Percentiles rank a stretch among this genome's conserved stretches.
phyloP scores from a whole-genome alignment of 2,113 vertebrate genomes.

The Protobothrops mucrosquamatus region DNA sequence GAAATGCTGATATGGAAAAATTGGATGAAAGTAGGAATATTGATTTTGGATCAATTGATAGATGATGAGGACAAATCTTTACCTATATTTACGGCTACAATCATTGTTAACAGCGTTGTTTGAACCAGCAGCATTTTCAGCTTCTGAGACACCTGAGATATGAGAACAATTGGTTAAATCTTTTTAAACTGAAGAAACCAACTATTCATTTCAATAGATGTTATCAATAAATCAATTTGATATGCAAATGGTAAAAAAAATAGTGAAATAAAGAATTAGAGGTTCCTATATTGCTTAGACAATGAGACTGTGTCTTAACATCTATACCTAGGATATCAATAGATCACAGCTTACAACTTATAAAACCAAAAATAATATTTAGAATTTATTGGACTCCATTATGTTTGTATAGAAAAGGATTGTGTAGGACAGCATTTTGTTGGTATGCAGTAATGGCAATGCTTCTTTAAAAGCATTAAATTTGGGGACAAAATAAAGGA shows the following conservation, averaged over 20 bases:
- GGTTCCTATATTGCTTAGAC: not conserved
- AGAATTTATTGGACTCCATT: not conserved
- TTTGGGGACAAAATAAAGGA: not conserved
- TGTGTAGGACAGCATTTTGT: not conserved
- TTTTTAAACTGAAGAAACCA: not conserved
- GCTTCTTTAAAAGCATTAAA: not conserved
- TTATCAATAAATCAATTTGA: not conserved
- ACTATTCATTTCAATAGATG: not conserved
- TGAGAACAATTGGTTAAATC: not conserved
- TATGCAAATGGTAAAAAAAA: not conserved
- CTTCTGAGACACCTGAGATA: not conserved
- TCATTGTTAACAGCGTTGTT: not conserved
- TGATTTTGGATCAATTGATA: not conserved
- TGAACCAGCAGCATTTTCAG: not conserved
- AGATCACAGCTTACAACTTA: not conserved
- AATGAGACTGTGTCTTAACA: not conserved
- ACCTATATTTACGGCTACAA: not conserved
- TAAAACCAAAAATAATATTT: not conserved
- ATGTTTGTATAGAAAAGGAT: not conserved
- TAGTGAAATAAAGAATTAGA: not conserved
- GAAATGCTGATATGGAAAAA: not conserved
- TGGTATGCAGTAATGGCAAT: not conserved
- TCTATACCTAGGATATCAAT: not conserved
- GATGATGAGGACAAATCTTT: not conserved
- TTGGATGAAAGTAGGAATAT: not conserved